phyloP scores from a whole-genome alignment of 2,888 invertebrate species.

The Drosophila anomelani region DNA sequence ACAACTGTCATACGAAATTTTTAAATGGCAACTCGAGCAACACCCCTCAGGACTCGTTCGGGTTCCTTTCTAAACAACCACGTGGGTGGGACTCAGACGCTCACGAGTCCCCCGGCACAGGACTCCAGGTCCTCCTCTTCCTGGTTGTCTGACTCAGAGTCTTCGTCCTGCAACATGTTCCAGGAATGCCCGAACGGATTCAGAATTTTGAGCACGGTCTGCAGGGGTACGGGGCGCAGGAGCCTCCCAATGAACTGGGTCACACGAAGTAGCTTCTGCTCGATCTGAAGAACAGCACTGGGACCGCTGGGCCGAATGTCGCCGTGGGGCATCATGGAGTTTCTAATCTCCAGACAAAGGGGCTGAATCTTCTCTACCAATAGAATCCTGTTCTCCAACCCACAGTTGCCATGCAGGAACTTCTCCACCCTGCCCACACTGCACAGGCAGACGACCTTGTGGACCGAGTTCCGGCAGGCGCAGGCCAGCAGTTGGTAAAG shows the following conservation, averaged over 20 bases:
- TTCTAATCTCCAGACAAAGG: background rate
- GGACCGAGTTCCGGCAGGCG: conserved; percentile 18
- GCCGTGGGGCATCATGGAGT: background rate
- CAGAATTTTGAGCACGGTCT: conserved; percentile 16
- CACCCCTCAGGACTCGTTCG: background rate
- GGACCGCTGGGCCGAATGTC: background rate
- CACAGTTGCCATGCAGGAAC: background rate
- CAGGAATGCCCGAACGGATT: conserved; percentile 27
- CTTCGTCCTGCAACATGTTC: conserved; percentile 13
- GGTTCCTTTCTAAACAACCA: background rate
- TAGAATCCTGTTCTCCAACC: background rate
- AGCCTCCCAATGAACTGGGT: background rate
- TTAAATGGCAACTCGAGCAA: background rate
- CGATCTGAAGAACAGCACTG: conserved; percentile 6
- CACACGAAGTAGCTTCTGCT: background rate
- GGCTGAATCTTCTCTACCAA: conserved; percentile 2
- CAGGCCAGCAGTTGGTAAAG: conserved; percentile 15
- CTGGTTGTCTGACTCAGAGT: background rate
- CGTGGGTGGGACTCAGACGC: background rate
- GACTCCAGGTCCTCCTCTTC: background rate
- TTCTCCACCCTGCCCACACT: conserved; percentile 1
- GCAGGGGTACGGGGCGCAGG: conserved; percentile 3
- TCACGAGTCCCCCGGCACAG: background rate
- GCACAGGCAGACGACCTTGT: background rate
- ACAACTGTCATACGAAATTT: conserved; percentile 27